phyloP scores from a whole-genome alignment of 92 coral and sea anemone genomes.

The Epizoanthus rinbou region DNA sequence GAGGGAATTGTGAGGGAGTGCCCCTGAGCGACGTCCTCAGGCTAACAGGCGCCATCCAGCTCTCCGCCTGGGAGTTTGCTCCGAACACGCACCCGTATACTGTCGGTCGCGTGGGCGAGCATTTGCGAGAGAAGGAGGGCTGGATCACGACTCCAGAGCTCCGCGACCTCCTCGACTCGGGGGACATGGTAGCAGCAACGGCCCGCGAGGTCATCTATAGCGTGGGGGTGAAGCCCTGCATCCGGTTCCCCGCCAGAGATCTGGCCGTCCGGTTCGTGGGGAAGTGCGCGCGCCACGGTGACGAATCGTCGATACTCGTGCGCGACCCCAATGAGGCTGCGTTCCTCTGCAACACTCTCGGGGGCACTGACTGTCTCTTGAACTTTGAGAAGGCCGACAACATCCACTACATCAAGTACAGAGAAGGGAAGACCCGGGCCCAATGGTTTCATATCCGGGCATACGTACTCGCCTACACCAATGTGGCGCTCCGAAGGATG shows the following conservation, averaged over 20 bases:
- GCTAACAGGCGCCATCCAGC: not conserved
- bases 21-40: conserved; percentile 17
- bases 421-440: not conserved
- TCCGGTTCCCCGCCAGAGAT: conserved; percentile 15
- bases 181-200: conserved; percentile 15
- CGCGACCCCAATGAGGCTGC: conserved; percentile 31
- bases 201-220: conserved; percentile 18
- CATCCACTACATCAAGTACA: conserved; percentile 37
- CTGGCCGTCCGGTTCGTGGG: conserved; percentile 25
- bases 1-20: conserved; percentile 3
- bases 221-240: not conserved
- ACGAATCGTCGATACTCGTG: not conserved
- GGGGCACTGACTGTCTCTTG: conserved; percentile 24
- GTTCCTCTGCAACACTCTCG: conserved; percentile 23
- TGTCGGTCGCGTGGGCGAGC: conserved; percentile 3
- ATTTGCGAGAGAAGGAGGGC: conserved; percentile 23
- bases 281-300: conserved; percentile 12
- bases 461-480: conserved; percentile 20
- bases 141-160: conserved; percentile 32
- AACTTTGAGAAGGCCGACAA: conserved; percentile 41
- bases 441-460: conserved; percentile 20
- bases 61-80: not conserved
- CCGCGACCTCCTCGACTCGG: conserved; percentile 2
- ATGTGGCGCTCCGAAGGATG: conserved; percentile 42
- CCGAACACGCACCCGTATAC: conserved; percentile 3